Evolutionary conservation across 2,113 vertebrate genomes (phyloP), one percentile per base, ranked within the genome.

Genomic region (Formicarius rufipectus): DNA sequence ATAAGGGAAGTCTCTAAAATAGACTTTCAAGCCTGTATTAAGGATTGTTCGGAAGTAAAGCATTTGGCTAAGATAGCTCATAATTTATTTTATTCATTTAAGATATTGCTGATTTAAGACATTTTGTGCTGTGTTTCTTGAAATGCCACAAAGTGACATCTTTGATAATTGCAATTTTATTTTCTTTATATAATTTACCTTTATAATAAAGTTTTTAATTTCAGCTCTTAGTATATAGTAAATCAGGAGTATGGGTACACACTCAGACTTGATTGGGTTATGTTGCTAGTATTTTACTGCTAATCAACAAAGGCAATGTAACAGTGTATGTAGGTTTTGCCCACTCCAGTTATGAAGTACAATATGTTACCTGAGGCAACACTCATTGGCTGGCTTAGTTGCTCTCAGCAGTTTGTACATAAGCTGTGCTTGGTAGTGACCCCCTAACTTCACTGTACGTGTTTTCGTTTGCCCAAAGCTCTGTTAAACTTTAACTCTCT

Each of bases 401-500:
- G 18, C n/a, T 71, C 10, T 77, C 50, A 55, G 28, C 39, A 84
- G 1, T 69, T 5, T 18, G 30, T 66, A 16, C 7, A 1, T 20
- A 23, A 62, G 9, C 42, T 1, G 4, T 88, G 21, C 35, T 59
- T 84, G 47, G n/a, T 82, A 39, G 33, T 67, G 79, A 66, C 55
- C 35, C 27, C 19, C 33, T 88, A 22, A 53, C 42, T 83, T 79
- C 33, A 7, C 37, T 67, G n/a, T 42, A 45, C 5, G 0, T 22
- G 3, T 35, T 47, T 92, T 69, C 82, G 49, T 79, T 93, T 82
- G 84, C 45, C 18, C 60, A 13, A 33, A 62, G 30, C 23, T 67
- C 45, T 90, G 68, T 94, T 83, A 90, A 90, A 83, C 4, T 79
- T 83, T 28, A 86, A 88, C 85, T 94, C 60, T 75, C n/a, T 20